These are phyloP conservation scores for Pollenia amentaria DNA, from an alignment of 2,888 invertebrate species.

Conservation along the genomic window DNA sequence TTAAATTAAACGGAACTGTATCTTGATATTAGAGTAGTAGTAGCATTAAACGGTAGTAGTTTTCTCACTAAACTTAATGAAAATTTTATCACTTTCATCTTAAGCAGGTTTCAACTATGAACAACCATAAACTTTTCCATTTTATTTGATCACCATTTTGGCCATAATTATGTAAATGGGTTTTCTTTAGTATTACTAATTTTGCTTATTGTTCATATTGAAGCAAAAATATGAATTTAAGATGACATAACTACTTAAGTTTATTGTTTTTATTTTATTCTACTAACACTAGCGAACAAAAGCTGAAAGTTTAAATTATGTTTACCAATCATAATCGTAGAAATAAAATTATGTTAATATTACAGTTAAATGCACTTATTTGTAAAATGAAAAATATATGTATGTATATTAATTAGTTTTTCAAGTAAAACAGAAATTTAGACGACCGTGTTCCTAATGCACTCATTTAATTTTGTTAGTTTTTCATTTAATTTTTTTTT, in stretches of 20 bases:
- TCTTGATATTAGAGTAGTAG: slow-evolving; percentile 33
- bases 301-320: slow-evolving; percentile 41
- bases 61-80: slow-evolving; percentile 40
- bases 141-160: slow-evolving; percentile 15
- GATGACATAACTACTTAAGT: neutral
- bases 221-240: neutral
- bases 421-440: slow-evolving; percentile 16
- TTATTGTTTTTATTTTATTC: neutral
- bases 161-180: slow-evolving; percentile 31
- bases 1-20: slow-evolving; percentile 42
- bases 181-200: slow-evolving; percentile 37
- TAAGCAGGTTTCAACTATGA: slow-evolving; percentile 28
- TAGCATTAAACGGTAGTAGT: neutral
- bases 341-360: slow-evolving; percentile 32
- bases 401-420: slow-evolving; percentile 24
- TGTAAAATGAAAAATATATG: neutral
- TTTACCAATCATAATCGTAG: slow-evolving; percentile 49
- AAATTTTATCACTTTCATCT: slow-evolving; percentile 65
- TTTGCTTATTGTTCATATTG: slow-evolving; percentile 4
- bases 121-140: slow-evolving; percentile 49
- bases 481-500: neutral
- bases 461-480: slow-evolving; percentile 13
- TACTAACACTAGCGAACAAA: neutral
- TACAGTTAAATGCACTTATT: neutral
- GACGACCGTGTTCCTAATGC: slow-evolving; percentile 43